Percentiles rank a stretch among this genome's conserved stretches.
Evolutionary conservation across 1,140 invertebrate species (phyloP).

Genomic region (Neuroterus valhalla): DNA sequence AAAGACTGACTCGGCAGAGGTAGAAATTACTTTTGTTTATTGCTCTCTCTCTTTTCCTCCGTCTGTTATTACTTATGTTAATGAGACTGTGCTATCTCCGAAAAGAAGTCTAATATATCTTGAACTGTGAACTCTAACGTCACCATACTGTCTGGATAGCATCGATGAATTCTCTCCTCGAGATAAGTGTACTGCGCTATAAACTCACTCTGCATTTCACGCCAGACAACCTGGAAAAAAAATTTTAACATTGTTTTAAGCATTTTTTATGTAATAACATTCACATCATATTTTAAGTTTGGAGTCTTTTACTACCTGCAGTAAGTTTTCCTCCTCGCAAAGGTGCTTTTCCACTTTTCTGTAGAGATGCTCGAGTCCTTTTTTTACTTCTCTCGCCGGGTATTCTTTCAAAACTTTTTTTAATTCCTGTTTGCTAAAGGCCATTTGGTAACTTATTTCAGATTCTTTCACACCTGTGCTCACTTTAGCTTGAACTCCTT

Average conservation of each 20-base stretch:
- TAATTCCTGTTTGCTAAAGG: constrained; percentile 97
- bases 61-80: constrained; percentile 65
- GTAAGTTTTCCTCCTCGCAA: constrained; percentile 94
- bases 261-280: constrained; percentile 21
- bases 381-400: constrained; percentile 96
- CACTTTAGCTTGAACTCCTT: constrained; percentile 93
- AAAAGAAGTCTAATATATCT: constrained; percentile 97
- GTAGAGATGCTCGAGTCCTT: constrained; percentile 95
- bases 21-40: background rate
- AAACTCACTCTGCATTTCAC: constrained; percentile 99
- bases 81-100: constrained; percentile 98
- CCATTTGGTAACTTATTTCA: constrained; percentile 98
- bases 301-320: constrained; percentile 81
- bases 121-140: constrained; percentile 96
- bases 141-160: constrained; percentile 97
- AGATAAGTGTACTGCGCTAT: constrained; percentile 97
- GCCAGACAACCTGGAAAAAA: constrained; percentile 91
- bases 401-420: constrained; percentile 97
- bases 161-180: constrained; percentile 94
- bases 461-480: constrained; percentile 95
- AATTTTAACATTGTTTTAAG: background rate
- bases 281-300: constrained; percentile 23
- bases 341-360: constrained; percentile 98
- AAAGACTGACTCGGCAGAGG: background rate
- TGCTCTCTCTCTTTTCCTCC: background rate